Evolutionary conservation across 35 echinoderm and acorn worm genomes (phyloP), one percentile per base, ranked within the genome.

Genomic region (Ophioderma brevispina): DNA sequence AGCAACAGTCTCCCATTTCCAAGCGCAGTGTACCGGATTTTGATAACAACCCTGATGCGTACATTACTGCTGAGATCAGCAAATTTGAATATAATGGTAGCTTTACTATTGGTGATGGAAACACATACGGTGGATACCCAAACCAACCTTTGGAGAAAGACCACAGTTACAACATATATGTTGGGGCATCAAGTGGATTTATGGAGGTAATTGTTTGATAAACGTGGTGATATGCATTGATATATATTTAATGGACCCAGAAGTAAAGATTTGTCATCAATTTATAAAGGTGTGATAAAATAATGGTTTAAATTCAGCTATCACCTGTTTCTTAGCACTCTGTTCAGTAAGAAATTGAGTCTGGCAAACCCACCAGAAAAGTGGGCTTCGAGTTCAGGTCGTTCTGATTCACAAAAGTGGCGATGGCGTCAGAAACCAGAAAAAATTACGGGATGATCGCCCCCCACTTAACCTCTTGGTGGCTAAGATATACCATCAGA

Each of bases 31-130:
- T 17, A 46, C 41, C 41, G 41, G 17, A 17, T 46, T 46, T 46
- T 17, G 17, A 17, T 46, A 55, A 86, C 19, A 76, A 86, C 35
- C 33, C 46, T 1, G 39, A 32, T 76, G 33, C 75, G 25, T 87
- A 87, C 70, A 87, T 87, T 28, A 49, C 85, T 36, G 85, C 85
- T 13, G 35, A 78, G 33, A 52, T 87, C 50, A 19, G 76, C 11
- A 87, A 87, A 49, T 36, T 35, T 78, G 75, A 78, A 14, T 14
- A 78, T 13, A 40, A 37, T 40, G 37, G 39, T 19, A 19, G 33
- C 0, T 87, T 87, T 38, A 87, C 85, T 17, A 78, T 87, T 35
- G 85, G 85, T 49, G 85, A 87, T 87, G 85, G 85, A n/a, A 77
- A 87, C 19, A 31, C 25, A 19, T 87, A 87, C n/a, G 85, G 85